These are phyloP conservation scores for Pyxicephalus adspersus DNA, from an alignment of 2,113 vertebrate genomes.

Conservation along the genomic window DNA sequence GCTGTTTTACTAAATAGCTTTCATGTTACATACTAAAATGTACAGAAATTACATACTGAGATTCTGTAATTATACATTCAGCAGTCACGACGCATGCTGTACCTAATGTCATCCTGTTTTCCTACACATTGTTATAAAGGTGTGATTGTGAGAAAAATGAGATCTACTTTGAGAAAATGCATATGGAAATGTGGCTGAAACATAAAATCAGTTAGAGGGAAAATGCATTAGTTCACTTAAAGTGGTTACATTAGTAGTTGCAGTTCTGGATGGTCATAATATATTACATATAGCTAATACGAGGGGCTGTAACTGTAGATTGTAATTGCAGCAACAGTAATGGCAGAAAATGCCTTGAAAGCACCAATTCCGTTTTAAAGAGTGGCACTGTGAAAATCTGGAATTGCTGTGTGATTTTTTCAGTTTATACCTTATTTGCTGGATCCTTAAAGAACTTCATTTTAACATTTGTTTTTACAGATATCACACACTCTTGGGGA, in stretches of 20 bases:
- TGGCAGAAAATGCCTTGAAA: background rate
- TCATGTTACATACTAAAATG: slow-evolving; percentile 15
- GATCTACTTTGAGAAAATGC: slow-evolving; percentile 10
- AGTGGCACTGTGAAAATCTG: background rate
- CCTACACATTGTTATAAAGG: background rate
- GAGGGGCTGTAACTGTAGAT: background rate
- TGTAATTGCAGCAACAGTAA: background rate
- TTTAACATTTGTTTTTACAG: no score
- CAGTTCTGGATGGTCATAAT: background rate
- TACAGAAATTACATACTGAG: slow-evolving; percentile 5
- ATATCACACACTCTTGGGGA: no score
- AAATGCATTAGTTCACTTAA: slow-evolving; percentile 19
- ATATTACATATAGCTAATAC: background rate
- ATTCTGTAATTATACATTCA: slow-evolving; percentile 24
- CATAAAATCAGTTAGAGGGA: slow-evolving; percentile 4
- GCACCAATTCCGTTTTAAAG: background rate
- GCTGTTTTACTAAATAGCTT: background rate
- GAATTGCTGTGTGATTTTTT: background rate
- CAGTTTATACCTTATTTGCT: no score
- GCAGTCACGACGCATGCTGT: background rate
- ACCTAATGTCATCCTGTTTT: background rate
- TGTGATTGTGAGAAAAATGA: slow-evolving; percentile 8
- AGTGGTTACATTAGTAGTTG: slow-evolving; percentile 8
- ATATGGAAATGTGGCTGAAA: background rate
- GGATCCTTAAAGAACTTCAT: no score